Conservation (phyloP, 2,113 vertebrate species). For the Aphyosemion australe region DNA sequence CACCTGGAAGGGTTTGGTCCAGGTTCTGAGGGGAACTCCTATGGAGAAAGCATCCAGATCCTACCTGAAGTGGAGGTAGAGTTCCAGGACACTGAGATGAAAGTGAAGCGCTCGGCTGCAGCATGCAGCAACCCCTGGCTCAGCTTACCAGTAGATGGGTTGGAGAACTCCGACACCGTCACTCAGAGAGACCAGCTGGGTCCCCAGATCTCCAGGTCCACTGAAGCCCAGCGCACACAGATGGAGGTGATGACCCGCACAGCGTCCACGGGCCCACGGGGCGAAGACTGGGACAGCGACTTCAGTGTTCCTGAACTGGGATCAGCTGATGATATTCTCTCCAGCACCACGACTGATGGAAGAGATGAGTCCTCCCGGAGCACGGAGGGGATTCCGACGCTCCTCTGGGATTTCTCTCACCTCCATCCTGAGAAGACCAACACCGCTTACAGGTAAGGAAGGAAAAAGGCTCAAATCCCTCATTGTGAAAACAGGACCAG, state of each 20-base stretch:
- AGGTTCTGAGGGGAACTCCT: constrained; percentile 24
- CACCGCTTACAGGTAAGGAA: constrained; percentile 53
- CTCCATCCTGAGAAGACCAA: constrained; percentile 65
- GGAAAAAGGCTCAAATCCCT: too few species aligned
- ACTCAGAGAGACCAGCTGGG: constrained; percentile 29
- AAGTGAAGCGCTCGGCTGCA: constrained; percentile 60
- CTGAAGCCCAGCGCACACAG: constrained; percentile 31
- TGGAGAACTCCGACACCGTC: constrained; percentile 73
- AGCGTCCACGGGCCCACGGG: background rate
- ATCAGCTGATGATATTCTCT: constrained; percentile 58
- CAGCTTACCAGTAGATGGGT: constrained; percentile 72
- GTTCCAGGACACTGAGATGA: constrained; percentile 72
- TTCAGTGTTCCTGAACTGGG: constrained; percentile 52
- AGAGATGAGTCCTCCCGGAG: constrained; percentile 25
- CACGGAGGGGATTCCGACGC: constrained; percentile 25
- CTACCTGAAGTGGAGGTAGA: constrained; percentile 62
- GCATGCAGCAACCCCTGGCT: constrained; percentile 77
- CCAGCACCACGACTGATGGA: constrained; percentile 70
- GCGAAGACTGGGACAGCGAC: constrained; percentile 19
- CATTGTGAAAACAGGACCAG: too few species aligned
- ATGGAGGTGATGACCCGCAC: background rate
- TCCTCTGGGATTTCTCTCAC: constrained; percentile 77
- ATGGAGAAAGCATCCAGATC: constrained; percentile 58
- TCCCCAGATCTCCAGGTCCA: background rate
- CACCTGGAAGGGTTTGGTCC: constrained; percentile 24